phyloP scores from a whole-genome alignment of 2,888 invertebrate species.

The Drosophila lutescens region DNA sequence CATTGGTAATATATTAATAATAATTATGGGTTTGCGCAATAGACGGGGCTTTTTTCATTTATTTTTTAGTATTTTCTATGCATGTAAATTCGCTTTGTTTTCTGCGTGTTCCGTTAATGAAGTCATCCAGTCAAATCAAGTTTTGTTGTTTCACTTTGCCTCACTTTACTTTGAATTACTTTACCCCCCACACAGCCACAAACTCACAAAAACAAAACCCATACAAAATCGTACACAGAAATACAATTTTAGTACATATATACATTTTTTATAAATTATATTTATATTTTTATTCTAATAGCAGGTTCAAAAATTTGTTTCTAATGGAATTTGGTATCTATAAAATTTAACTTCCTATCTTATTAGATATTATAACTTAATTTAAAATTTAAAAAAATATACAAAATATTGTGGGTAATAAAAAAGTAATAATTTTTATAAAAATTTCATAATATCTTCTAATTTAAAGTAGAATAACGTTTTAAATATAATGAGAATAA shows the following conservation, averaged over 20 bases:
- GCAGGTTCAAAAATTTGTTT: too few species aligned
- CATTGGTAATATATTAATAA: conserved; percentile 1
- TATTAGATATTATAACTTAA: too few species aligned
- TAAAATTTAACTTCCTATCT: too few species aligned
- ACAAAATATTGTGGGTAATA: too few species aligned
- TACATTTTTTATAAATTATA: neutral
- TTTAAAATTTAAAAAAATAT: too few species aligned
- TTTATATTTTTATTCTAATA: too few species aligned
- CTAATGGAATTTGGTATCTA: too few species aligned
- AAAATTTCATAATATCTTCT: too few species aligned
- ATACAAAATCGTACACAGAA: conserved; percentile 8
- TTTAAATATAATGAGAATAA: too few species aligned
- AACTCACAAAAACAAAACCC: neutral
- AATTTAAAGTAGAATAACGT: too few species aligned
- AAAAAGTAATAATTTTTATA: too few species aligned
- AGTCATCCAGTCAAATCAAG: conserved; percentile 70
- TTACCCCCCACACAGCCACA: conserved; percentile 31
- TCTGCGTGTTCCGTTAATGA: conserved; percentile 63
- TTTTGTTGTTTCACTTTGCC: conserved; percentile 47
- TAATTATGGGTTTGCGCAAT: conserved; percentile 3
- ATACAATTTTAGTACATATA: neutral
- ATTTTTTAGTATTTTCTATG: neutral
- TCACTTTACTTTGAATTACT: conserved; percentile 22
- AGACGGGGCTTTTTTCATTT: neutral
- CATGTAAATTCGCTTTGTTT: conserved; percentile 32